phyloP scores from a whole-genome alignment of 2,797 vertebrate genomes.

The Hydrocynus forskahlii region DNA sequence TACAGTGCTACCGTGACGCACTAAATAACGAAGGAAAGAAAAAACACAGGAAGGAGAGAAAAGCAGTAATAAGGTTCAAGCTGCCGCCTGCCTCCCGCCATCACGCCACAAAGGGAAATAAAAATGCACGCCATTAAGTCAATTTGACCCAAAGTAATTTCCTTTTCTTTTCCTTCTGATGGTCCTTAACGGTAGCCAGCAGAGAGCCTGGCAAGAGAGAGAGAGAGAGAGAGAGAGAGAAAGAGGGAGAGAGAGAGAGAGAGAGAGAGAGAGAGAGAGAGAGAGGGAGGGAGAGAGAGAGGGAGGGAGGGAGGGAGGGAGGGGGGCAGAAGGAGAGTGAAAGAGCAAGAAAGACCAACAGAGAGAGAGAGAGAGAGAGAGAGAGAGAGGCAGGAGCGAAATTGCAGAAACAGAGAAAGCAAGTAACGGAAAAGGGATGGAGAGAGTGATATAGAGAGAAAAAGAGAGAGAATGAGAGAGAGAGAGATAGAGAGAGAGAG shows the following conservation, averaged over 20 bases:
- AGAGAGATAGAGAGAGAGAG: too few species aligned
- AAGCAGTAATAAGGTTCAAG: constrained; percentile 34
- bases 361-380: background rate
- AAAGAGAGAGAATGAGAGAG: too few species aligned
- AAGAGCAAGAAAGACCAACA: background rate
- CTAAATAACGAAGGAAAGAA: constrained; percentile 3
- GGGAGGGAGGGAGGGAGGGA: background rate
- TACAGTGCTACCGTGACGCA: background rate
- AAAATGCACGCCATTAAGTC: constrained; percentile 44
- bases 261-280: background rate
- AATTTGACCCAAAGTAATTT: constrained; percentile 49
- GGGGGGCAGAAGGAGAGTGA: background rate
- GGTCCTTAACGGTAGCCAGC: constrained; percentile 47
- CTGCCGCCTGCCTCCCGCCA: constrained; percentile 28
- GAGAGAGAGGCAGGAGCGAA: background rate
- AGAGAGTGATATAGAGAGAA: too few species aligned
- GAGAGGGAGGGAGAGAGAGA: background rate
- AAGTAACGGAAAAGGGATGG: too few species aligned
- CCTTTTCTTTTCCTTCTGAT: constrained; percentile 37
- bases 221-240: background rate
- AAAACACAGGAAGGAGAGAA: background rate
- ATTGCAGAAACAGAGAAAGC: background rate
- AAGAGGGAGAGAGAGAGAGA: background rate
- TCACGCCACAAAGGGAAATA: constrained; percentile 41
- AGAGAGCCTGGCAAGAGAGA: constrained; percentile 21